Evolutionary conservation across 92 coral and sea anemone species (phyloP), one percentile per base, ranked within the genome.

Genomic region (Muricea muricata): DNA sequence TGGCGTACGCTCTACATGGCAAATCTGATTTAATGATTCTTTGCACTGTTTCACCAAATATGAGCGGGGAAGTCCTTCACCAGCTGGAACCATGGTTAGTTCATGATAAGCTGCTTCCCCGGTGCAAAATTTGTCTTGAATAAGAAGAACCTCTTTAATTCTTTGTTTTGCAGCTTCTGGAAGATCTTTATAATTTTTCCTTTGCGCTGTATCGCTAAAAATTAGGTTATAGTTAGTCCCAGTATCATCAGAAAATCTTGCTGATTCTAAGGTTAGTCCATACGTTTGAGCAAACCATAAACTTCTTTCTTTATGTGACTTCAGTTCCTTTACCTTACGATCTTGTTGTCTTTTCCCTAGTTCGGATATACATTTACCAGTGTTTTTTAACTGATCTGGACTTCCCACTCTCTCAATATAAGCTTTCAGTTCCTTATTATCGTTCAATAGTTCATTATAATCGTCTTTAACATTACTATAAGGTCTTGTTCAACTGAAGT

Each of bases 271-370:
- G 6, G 30, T 60, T 10, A 87, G 37, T 17, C 87, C 91, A 73
- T 58, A 41, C 35, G 87, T 73, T 75, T 87, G 47, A 6, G 87
- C 87, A 82, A 87, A 87, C 87, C 91, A 87, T 3, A 82, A 79
- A 56, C 87, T 63, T 72, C 78, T 56, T 73, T 87, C 91, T 7
- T 75, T 84, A 39, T 39, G 40, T 58, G 88, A 46, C 34, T 84
- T 84, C 31, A 56, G 50, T 41, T 84, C 61, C 2, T 79, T 42
- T 14, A 85, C 13, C 67, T 72, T 71, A 23, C 84, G 58, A 65
- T 73, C 73, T 45, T 81, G 83, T 50, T 75, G 91, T 80, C 91
- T 74, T 75, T 87, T 80, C 50, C 80, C 80, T 29, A 81, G 32
- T 42, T 82, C 76, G 0, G 82, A 2, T 60, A 56, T 55, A 33